Conservation (phyloP, 92 coral and sea anemone species). For the Umimayanthus kanabou region DNA sequence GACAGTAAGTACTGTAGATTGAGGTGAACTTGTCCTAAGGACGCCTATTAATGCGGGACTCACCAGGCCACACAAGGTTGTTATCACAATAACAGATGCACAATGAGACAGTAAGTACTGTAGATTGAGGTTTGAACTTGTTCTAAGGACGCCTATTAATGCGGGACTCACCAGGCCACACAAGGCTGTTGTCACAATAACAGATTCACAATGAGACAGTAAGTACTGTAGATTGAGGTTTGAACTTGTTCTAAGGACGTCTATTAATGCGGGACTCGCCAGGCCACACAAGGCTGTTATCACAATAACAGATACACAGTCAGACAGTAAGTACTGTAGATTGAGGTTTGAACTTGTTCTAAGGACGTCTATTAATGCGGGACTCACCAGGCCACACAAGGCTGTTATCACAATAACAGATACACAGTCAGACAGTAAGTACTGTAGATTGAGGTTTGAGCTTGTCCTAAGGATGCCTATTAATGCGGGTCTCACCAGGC, state of each 20-base stretch:
- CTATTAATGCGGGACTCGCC: slow-evolving; percentile 70
- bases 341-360: slow-evolving; percentile 62
- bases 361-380: slow-evolving; percentile 77
- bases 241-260: slow-evolving; percentile 62
- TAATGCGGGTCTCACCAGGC: slow-evolving; percentile 65
- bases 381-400: slow-evolving; percentile 57
- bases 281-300: slow-evolving; percentile 58
- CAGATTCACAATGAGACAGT: too few species aligned
- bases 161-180: slow-evolving; percentile 73
- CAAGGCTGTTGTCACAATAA: too few species aligned
- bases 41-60: slow-evolving; percentile 81
- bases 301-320: slow-evolving; percentile 73
- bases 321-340: slow-evolving; percentile 77
- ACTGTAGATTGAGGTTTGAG: slow-evolving; percentile 21
- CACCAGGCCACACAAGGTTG: too few species aligned
- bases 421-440: slow-evolving; percentile 85
- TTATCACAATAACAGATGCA: too few species aligned
- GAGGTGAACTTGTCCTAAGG: slow-evolving; percentile 83
- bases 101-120: too few species aligned
- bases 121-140: too few species aligned
- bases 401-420: slow-evolving; percentile 76
- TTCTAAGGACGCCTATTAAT: slow-evolving; percentile 83
- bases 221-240: slow-evolving; percentile 43
- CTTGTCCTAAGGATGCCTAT: slow-evolving; percentile 82
- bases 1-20: too few species aligned